phyloP scores from a whole-genome alignment of 2,888 invertebrate species.

The Calameuta idolon region DNA sequence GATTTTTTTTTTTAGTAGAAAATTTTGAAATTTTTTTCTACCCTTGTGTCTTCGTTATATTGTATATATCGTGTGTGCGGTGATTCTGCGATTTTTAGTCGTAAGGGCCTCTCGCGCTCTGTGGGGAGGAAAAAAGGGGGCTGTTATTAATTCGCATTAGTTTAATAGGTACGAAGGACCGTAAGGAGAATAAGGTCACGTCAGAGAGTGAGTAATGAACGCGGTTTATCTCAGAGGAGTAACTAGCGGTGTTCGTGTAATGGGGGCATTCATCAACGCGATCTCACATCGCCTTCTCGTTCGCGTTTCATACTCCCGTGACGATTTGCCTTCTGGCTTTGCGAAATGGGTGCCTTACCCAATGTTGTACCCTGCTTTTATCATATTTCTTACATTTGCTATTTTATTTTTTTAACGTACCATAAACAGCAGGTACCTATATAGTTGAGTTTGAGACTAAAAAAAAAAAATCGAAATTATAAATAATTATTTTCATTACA shows the following conservation, averaged over 20 bases:
- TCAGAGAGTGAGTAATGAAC: constrained; percentile 65
- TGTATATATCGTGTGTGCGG: neutral
- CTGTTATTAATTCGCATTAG: constrained; percentile 61
- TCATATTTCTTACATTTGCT: too few species aligned
- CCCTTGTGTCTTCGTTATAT: constrained; percentile 7
- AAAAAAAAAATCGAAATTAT: too few species aligned
- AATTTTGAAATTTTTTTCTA: constrained; percentile 5
- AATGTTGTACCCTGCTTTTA: too few species aligned
- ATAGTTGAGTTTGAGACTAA: too few species aligned
- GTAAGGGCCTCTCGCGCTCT: neutral
- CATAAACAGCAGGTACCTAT: too few species aligned
- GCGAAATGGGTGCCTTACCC: neutral
- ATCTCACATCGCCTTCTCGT: constrained; percentile 58
- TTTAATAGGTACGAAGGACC: constrained; percentile 49
- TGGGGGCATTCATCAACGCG: constrained; percentile 65
- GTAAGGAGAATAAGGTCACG: constrained; percentile 62
- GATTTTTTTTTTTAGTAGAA: neutral
- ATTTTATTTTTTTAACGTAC: too few species aligned
- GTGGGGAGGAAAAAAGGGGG: constrained; percentile 47
- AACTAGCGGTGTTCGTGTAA: constrained; percentile 66
- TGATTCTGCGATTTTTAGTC: neutral
- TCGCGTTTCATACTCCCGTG: constrained; percentile 58
- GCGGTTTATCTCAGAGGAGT: constrained; percentile 65
- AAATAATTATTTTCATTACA: too few species aligned
- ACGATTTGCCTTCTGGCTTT: constrained; percentile 47